Conservation (phyloP, 1,140 invertebrate genomes). For the Sarcophaga bullata region DNA sequence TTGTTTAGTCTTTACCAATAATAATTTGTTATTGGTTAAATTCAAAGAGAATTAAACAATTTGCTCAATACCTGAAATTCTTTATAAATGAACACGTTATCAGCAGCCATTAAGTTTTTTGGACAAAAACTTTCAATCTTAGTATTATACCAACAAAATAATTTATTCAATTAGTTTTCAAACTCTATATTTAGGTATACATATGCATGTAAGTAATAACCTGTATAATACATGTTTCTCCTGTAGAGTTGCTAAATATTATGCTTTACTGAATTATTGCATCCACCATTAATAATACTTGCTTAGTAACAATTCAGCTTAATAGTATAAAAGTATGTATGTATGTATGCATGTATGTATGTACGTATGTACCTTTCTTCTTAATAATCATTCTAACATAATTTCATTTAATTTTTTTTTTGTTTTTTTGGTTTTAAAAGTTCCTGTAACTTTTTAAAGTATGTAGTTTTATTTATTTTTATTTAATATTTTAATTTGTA, state of each 20-base stretch:
- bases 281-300: too few relatives aligned
- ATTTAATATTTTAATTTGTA: neutral
- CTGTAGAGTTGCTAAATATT: neutral
- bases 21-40: too few relatives aligned
- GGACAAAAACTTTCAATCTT: neutral
- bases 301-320: too few relatives aligned
- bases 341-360: too few relatives aligned
- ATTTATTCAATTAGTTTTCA: neutral
- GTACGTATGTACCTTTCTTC: neutral
- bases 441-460: constrained; percentile 14
- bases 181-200: neutral
- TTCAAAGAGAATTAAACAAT: neutral
- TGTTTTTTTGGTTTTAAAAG: neutral
- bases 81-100: neutral
- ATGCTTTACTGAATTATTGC: too few relatives aligned
- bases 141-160: neutral
- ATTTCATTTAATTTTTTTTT: neutral
- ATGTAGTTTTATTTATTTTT: neutral
- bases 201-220: constrained; percentile 16
- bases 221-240: constrained; percentile 12
- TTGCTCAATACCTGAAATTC: too few relatives aligned
- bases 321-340: too few relatives aligned
- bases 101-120: neutral
- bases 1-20: too few relatives aligned
- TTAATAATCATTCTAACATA: neutral